Percentiles rank a stretch among this genome's conserved stretches.
Evolutionary conservation across 2,113 vertebrate genomes (phyloP).

Genomic region (Aptenodytes forsteri): DNA sequence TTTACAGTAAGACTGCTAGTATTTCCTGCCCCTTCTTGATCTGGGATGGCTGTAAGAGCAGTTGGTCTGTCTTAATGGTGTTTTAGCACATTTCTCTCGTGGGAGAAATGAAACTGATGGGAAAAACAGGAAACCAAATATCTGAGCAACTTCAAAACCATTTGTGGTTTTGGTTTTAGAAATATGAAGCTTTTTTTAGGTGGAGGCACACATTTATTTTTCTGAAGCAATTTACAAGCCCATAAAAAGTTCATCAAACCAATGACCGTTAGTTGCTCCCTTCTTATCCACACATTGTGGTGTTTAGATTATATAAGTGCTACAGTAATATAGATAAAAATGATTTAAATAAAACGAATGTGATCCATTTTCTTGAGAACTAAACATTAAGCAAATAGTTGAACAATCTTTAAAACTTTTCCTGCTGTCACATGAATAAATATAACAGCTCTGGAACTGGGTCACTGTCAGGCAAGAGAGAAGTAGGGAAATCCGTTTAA

Average conservation of each 20-base stretch:
- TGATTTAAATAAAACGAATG: not conserved
- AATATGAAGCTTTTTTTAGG: not conserved
- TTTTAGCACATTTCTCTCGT: slow-evolving; percentile 8
- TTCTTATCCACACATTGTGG: not conserved
- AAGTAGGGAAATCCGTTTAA: not conserved
- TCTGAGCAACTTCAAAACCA: not conserved
- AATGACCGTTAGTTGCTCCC: not conserved
- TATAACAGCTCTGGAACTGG: not conserved
- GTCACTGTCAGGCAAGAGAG: not conserved
- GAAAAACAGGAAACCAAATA: slow-evolving; percentile 1
- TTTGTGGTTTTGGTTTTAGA: not conserved
- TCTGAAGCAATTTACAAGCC: not conserved
- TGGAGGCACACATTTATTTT: not conserved
- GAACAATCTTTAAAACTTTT: not conserved
- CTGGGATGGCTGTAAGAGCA: not conserved
- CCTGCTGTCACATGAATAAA: not conserved
- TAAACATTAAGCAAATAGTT: not conserved
- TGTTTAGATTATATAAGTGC: not conserved
- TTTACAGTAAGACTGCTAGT: not conserved
- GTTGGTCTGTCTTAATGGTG: not conserved
- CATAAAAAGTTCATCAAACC: not conserved
- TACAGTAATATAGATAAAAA: not conserved
- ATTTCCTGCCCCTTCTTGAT: not conserved
- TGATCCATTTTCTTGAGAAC: not conserved
- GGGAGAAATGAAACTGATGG: not conserved